Evolutionary conservation across 2,888 invertebrate genomes (phyloP).

Genomic region (Athalia rosae): DNA sequence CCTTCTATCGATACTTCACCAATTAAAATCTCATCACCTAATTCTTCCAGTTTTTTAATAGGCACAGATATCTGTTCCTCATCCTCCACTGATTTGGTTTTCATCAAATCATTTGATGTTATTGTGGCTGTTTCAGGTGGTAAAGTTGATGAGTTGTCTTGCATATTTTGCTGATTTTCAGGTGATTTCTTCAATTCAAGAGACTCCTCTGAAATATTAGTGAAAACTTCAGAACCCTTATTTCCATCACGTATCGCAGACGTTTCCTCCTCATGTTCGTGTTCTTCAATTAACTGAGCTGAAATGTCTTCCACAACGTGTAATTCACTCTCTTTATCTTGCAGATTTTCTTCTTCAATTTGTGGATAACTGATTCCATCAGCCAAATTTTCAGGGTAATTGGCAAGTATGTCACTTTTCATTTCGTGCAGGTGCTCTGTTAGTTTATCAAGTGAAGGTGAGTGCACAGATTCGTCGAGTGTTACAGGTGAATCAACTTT

Average conservation of each 20-base stretch:
- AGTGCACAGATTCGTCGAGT: background rate
- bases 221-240: slow-evolving; percentile 8
- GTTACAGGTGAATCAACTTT: background rate
- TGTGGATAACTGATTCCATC: background rate
- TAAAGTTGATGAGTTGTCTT: background rate
- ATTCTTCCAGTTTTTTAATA: slow-evolving; percentile 52
- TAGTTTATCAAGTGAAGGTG: background rate
- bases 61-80: slow-evolving; percentile 52
- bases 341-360: background rate
- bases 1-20: slow-evolving; percentile 56
- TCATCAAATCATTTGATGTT: background rate
- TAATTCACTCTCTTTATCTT: slow-evolving; percentile 2
- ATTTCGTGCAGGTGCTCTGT: background rate
- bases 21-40: slow-evolving; percentile 54
- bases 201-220: slow-evolving; percentile 1
- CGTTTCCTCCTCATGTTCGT: background rate
- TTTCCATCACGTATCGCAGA: background rate
- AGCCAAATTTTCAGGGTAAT: background rate
- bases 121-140: background rate
- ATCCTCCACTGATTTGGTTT: slow-evolving; percentile 3
- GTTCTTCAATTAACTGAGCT: slow-evolving; percentile 7
- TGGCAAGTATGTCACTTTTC: background rate
- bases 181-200: background rate
- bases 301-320: background rate
- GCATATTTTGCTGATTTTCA: background rate